A percentile compares a stretch with the other conserved stretches of the same genome.
Conservation (phyloP, 2,113 vertebrate species). For the Edolisoma coerulescens region DNA sequence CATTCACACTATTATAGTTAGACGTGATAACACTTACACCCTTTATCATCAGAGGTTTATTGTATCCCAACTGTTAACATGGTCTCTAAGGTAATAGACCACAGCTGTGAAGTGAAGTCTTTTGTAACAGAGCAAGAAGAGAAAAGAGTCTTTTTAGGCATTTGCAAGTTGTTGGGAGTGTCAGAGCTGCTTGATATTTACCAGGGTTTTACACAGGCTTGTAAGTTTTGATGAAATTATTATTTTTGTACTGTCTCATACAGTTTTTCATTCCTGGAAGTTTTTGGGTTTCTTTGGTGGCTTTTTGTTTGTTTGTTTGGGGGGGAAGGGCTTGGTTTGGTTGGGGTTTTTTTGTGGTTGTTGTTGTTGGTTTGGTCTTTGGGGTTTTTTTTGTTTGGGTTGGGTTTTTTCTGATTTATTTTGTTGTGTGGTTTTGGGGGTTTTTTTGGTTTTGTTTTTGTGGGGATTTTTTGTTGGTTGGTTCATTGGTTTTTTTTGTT, state of each 20-base stretch:
- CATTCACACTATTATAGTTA: background rate
- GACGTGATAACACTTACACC: background rate
- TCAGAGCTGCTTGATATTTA: background rate
- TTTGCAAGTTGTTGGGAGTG: background rate
- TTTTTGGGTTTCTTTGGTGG: background rate
- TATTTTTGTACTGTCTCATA: background rate
- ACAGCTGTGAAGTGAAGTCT: background rate
- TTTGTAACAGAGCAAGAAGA: background rate
- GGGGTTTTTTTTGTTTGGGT: background rate
- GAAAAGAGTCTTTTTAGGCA: background rate
- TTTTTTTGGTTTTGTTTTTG: background rate
- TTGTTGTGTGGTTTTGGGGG: background rate
- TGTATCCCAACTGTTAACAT: background rate
- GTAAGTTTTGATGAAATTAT: background rate
- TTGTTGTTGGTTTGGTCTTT: background rate
- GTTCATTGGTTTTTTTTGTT: background rate
- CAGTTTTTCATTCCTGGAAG: background rate
- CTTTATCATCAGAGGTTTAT: background rate
- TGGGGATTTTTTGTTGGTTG: background rate
- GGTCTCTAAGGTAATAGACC: slow-evolving; percentile 3
- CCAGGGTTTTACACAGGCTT: background rate
- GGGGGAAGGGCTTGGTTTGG: background rate
- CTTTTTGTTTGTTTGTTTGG: background rate
- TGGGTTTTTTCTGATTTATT: background rate
- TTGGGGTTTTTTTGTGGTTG: background rate